Conservation (phyloP, 2,113 vertebrate genomes). For the Cervus canadensis region DNA sequence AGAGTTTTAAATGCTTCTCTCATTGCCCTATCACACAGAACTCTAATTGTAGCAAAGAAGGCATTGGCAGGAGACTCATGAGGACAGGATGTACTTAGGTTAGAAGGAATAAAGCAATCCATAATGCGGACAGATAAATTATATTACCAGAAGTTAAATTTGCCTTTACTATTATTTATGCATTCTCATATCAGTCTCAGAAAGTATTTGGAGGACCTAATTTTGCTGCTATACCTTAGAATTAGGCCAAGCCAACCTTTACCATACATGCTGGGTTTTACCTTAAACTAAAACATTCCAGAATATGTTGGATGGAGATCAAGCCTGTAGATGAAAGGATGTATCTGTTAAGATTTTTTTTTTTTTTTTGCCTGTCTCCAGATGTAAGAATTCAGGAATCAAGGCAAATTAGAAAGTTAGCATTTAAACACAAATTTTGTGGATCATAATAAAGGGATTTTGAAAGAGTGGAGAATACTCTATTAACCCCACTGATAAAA, state of each 20-base stretch:
- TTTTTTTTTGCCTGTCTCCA: background rate
- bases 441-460: background rate
- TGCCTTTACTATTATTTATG: background rate
- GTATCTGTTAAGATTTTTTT: background rate
- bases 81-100: background rate
- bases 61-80: background rate
- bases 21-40: background rate
- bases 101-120: background rate
- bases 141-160: background rate
- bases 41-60: background rate
- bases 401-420: background rate
- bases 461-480: background rate
- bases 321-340: background rate
- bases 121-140: background rate
- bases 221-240: background rate
- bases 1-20: constrained; percentile 1
- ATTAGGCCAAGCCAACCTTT: background rate
- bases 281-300: background rate
- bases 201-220: background rate
- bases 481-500: background rate
- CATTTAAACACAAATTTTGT: background rate
- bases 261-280: background rate
- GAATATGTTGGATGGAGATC: background rate
- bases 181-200: background rate
- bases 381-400: background rate